These are phyloP conservation scores for Eulithis prunata DNA, from an alignment of 2,888 invertebrate genomes.

Conservation along the genomic window DNA sequence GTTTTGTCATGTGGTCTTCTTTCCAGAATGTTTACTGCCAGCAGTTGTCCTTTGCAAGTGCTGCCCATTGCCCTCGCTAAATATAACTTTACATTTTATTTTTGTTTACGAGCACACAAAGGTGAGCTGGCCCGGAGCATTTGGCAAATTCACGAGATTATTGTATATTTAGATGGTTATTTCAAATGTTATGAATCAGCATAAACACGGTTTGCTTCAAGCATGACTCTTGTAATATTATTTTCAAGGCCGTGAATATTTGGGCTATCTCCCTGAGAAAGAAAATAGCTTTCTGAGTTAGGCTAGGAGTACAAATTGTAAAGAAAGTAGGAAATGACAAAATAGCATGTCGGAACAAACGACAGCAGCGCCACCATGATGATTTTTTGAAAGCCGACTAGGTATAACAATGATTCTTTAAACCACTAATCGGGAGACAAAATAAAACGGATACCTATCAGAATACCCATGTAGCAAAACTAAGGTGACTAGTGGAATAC, in stretches of 20 bases:
- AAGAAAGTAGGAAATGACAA: no score
- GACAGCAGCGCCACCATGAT: no score
- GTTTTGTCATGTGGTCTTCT: neutral
- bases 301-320: no score
- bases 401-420: no score
- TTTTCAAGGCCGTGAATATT: neutral
- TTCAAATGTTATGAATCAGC: slow-evolving; percentile 20
- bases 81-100: slow-evolving; percentile 29
- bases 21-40: neutral
- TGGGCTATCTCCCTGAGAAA: no score
- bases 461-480: no score
- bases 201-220: slow-evolving; percentile 7
- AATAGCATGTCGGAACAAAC: no score
- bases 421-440: no score
- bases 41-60: neutral
- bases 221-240: neutral
- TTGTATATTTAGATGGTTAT: slow-evolving; percentile 29
- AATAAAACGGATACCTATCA: no score
- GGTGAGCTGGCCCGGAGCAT: slow-evolving; percentile 38
- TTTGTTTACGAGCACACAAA: slow-evolving; percentile 39
- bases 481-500: no score
- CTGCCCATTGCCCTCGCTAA: slow-evolving; percentile 9
- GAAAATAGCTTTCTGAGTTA: no score
- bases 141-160: slow-evolving; percentile 29
- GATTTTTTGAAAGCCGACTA: no score